Percentiles rank a stretch among this genome's conserved stretches.
phyloP scores from a whole-genome alignment of 2,797 vertebrate species.

The Chrosomus eos region DNA sequence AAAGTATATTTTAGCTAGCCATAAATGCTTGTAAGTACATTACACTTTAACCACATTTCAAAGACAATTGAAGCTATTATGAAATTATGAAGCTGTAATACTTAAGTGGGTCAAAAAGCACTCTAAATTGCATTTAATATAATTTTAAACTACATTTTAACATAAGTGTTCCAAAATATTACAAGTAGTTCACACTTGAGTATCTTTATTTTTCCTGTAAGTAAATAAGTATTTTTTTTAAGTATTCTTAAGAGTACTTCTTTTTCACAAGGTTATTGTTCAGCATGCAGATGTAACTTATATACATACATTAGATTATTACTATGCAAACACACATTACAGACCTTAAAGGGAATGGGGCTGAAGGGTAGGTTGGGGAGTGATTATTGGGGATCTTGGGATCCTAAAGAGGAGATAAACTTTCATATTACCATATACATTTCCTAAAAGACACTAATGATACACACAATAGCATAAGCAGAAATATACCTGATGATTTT shows the following conservation, averaged over 20 bases:
- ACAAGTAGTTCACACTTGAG: too few species aligned
- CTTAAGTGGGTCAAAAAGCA: too few species aligned
- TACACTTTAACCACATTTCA: neutral
- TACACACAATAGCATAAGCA: neutral
- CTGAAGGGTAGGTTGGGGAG: conserved; percentile 90
- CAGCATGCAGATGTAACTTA: neutral
- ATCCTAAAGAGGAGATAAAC: conserved; percentile 84
- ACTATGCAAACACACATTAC: conserved; percentile 66
- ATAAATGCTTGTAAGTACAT: neutral
- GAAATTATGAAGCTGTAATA: too few species aligned
- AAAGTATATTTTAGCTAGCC: neutral
- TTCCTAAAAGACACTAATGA: neutral
- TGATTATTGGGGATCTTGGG: conserved; percentile 82
- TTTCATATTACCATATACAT: conserved; percentile 23
- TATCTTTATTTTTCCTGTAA: too few species aligned
- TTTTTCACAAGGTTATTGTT: neutral
- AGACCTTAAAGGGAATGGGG: conserved; percentile 94
- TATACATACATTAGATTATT: conserved; percentile 32
- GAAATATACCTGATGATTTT: conserved; percentile 39
- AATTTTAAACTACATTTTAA: too few species aligned
- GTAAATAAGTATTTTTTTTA: neutral
- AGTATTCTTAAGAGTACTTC: neutral
- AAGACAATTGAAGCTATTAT: too few species aligned
- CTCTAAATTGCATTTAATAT: too few species aligned
- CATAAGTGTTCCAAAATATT: too few species aligned